phyloP scores from a whole-genome alignment of 2,797 vertebrate genomes.

The Acanthis flammea region DNA sequence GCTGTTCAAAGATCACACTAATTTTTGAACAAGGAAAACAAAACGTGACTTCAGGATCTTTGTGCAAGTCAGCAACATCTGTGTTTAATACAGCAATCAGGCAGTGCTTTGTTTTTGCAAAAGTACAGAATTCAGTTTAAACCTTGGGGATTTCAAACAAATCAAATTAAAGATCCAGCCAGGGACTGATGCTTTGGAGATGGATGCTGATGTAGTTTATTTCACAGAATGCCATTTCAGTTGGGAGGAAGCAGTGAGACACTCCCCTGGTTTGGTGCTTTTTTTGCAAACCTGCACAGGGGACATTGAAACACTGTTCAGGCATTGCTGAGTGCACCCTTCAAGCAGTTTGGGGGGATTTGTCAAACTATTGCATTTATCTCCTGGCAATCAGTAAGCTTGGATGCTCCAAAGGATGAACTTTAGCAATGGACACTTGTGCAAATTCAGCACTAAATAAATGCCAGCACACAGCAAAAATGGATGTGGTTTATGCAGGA shows the following conservation, averaged over 20 bases:
- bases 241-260: neutral
- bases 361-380: neutral
- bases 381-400: neutral
- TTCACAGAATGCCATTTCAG: neutral
- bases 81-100: neutral
- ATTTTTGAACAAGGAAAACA: slow-evolving; percentile 1
- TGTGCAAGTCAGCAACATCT: slow-evolving; percentile 16
- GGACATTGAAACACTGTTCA: neutral
- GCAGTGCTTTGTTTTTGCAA: neutral
- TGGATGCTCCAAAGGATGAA: neutral
- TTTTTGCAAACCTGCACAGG: neutral
- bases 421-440: neutral
- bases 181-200: neutral
- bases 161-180: neutral
- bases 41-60: neutral
- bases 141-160: neutral
- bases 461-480: neutral
- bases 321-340: neutral
- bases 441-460: neutral
- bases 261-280: neutral
- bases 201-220: neutral
- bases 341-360: neutral
- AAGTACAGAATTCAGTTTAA: neutral
- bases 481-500: neutral
- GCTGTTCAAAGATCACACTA: slow-evolving; percentile 35